Conservation (phyloP, 2,113 vertebrate species). For the Malurus elegans region DNA sequence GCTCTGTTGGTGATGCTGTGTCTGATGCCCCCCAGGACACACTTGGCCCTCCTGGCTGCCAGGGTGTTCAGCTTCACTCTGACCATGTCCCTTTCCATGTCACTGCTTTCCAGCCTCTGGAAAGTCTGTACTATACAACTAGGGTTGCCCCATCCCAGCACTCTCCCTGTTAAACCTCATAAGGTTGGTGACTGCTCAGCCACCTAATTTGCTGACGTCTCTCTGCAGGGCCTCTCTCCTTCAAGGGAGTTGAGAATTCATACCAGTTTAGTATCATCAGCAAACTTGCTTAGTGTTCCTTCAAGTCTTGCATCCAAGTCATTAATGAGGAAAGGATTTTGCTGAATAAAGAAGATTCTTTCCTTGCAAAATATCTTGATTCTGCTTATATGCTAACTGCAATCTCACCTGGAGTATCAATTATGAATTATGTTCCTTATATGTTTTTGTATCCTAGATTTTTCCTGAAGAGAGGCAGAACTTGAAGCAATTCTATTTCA, state of each 20-base stretch:
- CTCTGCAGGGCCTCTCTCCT: neutral
- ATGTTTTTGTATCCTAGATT: neutral
- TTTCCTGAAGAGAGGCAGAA: neutral
- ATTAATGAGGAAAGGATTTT: neutral
- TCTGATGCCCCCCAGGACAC: accelerated
- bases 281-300: neutral
- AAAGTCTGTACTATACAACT: neutral
- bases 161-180: neutral
- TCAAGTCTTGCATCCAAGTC: neutral
- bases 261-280: neutral
- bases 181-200: neutral
- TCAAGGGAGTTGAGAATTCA: neutral
- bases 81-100: accelerated
- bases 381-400: neutral
- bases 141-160: neutral
- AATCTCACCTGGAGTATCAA: neutral
- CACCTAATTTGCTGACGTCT: neutral
- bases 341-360: neutral
- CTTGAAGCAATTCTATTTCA: neutral
- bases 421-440: neutral
- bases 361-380: neutral
- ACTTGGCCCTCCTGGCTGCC: neutral
- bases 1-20: accelerated
- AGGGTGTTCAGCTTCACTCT: neutral
- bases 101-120: neutral